phyloP scores from a whole-genome alignment of 2,888 invertebrate genomes.

The Oligia strigilis region DNA sequence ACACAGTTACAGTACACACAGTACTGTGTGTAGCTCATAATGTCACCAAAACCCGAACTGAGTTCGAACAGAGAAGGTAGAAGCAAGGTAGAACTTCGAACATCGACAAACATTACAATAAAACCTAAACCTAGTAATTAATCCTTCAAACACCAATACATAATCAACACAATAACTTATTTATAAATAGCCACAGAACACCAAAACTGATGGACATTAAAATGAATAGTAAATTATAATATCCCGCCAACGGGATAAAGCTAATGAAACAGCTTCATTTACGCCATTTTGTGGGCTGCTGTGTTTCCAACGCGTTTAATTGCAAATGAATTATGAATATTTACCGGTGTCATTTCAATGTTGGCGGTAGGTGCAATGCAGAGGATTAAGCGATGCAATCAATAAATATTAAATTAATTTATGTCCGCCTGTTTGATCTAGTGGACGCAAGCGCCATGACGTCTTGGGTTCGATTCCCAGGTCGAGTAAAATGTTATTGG shows the following conservation, averaged over 20 bases:
- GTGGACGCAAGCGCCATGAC: too few species aligned
- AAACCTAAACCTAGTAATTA: neutral
- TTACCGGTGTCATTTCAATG: slow-evolving; percentile 80
- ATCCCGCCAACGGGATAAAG: slow-evolving; percentile 59
- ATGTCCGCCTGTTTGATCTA: neutral
- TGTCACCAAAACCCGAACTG: neutral
- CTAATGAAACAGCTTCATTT: slow-evolving; percentile 66
- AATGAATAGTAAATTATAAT: slow-evolving; percentile 63
- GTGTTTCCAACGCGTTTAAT: slow-evolving; percentile 75
- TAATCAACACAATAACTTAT: slow-evolving; percentile 20
- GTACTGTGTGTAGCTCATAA: neutral
- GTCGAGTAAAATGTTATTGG: too few species aligned
- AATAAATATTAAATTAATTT: neutral
- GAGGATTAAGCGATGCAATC: slow-evolving; percentile 30
- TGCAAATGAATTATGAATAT: slow-evolving; percentile 87
- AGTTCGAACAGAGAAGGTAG: neutral
- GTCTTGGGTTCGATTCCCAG: too few species aligned
- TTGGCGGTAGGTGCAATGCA: slow-evolving; percentile 56
- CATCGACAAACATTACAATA: neutral
- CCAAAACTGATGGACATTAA: slow-evolving; percentile 44
- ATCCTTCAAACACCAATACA: neutral
- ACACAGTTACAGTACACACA: too few species aligned
- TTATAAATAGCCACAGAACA: slow-evolving; percentile 26
- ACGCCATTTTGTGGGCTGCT: slow-evolving; percentile 57
- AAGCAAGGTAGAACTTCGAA: neutral